These are phyloP conservation scores for Edolisoma coerulescens DNA, from an alignment of 2,113 vertebrate genomes.

Conservation along the genomic window DNA sequence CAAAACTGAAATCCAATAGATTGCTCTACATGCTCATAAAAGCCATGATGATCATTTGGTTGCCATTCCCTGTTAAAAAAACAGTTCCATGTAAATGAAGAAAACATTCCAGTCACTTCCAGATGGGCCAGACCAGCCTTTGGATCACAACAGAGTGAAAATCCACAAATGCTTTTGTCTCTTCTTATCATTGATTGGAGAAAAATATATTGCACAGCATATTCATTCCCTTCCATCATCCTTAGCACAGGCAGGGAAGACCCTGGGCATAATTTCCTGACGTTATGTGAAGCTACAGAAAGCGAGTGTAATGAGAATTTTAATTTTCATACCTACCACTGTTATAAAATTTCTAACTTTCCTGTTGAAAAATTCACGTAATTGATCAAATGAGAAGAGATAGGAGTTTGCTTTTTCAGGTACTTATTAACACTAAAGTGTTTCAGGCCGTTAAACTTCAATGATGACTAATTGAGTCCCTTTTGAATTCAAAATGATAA, in stretches of 20 bases:
- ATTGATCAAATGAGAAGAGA: not conserved
- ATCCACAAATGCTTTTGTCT: not conserved
- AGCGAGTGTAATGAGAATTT: not conserved
- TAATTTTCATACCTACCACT: not conserved
- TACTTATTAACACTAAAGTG: not conserved
- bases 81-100: not conserved
- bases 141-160: not conserved
- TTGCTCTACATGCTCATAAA: not conserved
- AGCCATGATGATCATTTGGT: not conserved
- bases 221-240: not conserved
- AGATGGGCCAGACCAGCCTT: not conserved
- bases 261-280: not conserved
- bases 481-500: conserved; percentile 26
- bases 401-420: conserved; percentile 1
- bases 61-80: not conserved
- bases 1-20: not conserved
- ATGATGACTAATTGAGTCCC: conserved; percentile 13
- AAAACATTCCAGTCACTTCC: not conserved
- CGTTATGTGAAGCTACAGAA: not conserved
- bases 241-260: not conserved
- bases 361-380: not conserved
- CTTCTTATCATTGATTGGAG: not conserved
- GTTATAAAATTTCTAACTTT: not conserved
- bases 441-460: conserved; percentile 22
- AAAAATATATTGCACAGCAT: not conserved